A percentile compares a stretch with the other conserved stretches of the same genome.
Evolutionary conservation across 2,113 vertebrate species (phyloP).

Genomic region (Felis catus): DNA sequence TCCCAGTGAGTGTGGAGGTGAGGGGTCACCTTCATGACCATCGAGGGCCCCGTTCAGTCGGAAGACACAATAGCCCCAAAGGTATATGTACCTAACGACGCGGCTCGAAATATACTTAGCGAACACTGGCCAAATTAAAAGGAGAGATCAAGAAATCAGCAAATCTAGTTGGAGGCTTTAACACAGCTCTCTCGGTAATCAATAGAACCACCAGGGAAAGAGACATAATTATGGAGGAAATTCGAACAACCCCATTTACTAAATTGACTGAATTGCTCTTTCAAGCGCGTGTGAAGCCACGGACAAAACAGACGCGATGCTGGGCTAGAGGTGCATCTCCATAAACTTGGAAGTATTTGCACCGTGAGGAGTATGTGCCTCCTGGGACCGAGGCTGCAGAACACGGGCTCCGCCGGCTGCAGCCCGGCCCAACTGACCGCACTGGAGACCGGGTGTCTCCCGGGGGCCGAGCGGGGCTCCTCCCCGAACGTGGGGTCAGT

Average conservation of each 20-base stretch:
- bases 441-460: accelerated
- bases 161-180: background rate
- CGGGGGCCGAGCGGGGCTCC: accelerated
- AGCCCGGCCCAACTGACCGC: accelerated
- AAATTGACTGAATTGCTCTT: background rate
- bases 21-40: background rate
- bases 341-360: background rate
- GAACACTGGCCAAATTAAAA: background rate
- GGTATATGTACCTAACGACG: accelerated
- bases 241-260: background rate
- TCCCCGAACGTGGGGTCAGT: accelerated
- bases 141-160: background rate
- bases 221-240: background rate
- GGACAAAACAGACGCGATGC: background rate
- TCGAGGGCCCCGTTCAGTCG: accelerated
- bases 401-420: accelerated
- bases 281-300: background rate
- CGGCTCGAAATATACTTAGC: background rate
- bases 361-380: accelerated
- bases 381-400: background rate
- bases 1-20: background rate
- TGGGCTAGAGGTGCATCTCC: background rate
- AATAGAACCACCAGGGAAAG: too few species aligned
- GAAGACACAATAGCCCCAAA: too few species aligned
- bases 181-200: background rate